Percentiles rank a stretch among this genome's conserved stretches.
Conservation (phyloP, 2,888 invertebrate species). For the Odiellus spinosus region DNA sequence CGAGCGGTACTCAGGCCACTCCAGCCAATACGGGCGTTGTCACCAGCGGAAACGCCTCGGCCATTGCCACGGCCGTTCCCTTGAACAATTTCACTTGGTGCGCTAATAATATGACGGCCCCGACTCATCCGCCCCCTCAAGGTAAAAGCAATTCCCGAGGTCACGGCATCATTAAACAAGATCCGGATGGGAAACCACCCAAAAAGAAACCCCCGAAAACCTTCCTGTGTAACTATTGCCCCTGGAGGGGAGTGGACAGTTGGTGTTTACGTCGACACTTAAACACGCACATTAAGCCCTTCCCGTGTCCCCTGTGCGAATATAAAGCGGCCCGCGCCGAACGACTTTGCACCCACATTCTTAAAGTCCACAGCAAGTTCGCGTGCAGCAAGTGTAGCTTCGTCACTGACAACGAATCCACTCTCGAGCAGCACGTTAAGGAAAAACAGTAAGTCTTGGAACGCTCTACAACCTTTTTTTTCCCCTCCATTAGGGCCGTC, state of each 20-base stretch:
- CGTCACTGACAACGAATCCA: slow-evolving; percentile 64
- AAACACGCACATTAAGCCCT: slow-evolving; percentile 82
- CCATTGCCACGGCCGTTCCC: slow-evolving; percentile 21
- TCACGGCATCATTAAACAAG: slow-evolving; percentile 9
- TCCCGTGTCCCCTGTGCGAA: slow-evolving; percentile 74
- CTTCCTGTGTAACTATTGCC: slow-evolving; percentile 73
- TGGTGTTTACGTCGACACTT: slow-evolving; percentile 84
- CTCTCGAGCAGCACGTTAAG: slow-evolving; percentile 53
- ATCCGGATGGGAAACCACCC: slow-evolving; percentile 1
- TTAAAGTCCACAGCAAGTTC: slow-evolving; percentile 79
- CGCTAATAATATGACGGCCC: neutral
- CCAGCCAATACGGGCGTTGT: slow-evolving; percentile 20
- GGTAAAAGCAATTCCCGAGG: slow-evolving; percentile 1
- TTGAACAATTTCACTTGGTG: slow-evolving; percentile 7
- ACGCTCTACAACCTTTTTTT: neutral
- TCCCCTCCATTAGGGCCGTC: no score
- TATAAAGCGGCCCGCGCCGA: slow-evolving; percentile 86
- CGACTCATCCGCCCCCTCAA: slow-evolving; percentile 3
- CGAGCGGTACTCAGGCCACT: slow-evolving; percentile 1
- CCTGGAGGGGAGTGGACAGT: slow-evolving; percentile 83
- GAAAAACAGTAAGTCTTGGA: slow-evolving; percentile 32
- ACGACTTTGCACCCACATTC: slow-evolving; percentile 70
- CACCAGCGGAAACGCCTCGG: slow-evolving; percentile 29
- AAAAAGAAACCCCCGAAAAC: slow-evolving; percentile 34
- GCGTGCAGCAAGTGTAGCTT: slow-evolving; percentile 76